Percentiles rank a stretch among this genome's conserved stretches.
phyloP scores from a whole-genome alignment of 2,888 invertebrate species.

The Leptopilina myrica region DNA sequence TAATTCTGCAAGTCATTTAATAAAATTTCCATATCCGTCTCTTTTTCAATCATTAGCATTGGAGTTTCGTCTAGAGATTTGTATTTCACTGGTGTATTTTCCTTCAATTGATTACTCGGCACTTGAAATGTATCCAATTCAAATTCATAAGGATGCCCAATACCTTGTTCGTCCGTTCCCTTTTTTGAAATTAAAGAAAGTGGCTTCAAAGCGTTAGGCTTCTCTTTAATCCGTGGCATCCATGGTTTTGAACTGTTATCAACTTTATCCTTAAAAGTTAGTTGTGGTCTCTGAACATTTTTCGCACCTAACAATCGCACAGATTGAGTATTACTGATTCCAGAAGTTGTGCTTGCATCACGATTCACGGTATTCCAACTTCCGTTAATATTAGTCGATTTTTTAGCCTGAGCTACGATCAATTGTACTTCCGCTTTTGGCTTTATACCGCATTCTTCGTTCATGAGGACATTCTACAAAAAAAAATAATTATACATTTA shows the following conservation, averaged over 20 bases:
- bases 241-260: slow-evolving; percentile 90
- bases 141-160: slow-evolving; percentile 91
- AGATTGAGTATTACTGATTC: slow-evolving; percentile 59
- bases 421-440: slow-evolving; percentile 78
- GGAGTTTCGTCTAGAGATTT: slow-evolving; percentile 81
- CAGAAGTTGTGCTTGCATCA: neutral
- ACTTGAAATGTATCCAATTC: slow-evolving; percentile 88
- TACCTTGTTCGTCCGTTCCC: slow-evolving; percentile 79
- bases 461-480: slow-evolving; percentile 78
- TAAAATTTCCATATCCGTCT: slow-evolving; percentile 82
- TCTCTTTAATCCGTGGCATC: slow-evolving; percentile 89
- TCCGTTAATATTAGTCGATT: slow-evolving; percentile 77
- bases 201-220: slow-evolving; percentile 92
- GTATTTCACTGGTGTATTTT: slow-evolving; percentile 76
- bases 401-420: slow-evolving; percentile 77
- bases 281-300: slow-evolving; percentile 89
- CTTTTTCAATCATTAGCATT: slow-evolving; percentile 83
- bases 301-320: slow-evolving; percentile 83
- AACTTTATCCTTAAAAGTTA: slow-evolving; percentile 88
- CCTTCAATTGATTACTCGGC: slow-evolving; percentile 77
- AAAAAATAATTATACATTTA: too few relatives aligned
- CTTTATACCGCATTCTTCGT: slow-evolving; percentile 82
- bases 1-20: slow-evolving; percentile 82
- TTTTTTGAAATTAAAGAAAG: slow-evolving; percentile 85
- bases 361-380: slow-evolving; percentile 79